Evolutionary conservation across 2,113 vertebrate genomes (phyloP), one percentile per base, ranked within the genome.

Genomic region (Oreochromis tanganicae): DNA sequence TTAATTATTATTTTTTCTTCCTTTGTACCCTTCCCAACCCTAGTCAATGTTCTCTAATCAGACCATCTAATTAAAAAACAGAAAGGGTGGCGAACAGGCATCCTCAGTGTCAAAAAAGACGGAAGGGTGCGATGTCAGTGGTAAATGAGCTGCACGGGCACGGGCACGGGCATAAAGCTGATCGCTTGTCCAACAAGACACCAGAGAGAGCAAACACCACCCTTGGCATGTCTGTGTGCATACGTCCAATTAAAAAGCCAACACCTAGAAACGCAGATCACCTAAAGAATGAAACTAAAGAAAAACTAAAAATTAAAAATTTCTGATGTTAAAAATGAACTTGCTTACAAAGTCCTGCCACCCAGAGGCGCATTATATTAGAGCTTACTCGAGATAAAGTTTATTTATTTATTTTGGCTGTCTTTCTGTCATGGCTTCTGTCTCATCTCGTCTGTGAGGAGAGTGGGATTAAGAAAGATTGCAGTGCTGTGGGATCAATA

Each of bases 61-160:
- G 54, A 80, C 13, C 66, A 94, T 95, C 94, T 95, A 92, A 95
- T 95, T 94, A 93, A 93, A 95, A 93, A 86, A 81, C n/a, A 91
- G 17, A 38, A 80, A 85, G 19, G 55, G n/a, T 36, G 82, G 59
- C 3, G 66, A 66, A 50, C 75, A 84, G 34, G 52, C 29, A 68
- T 79, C 38, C 27, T 75, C 9, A 3, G 54, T 32, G 80, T 27
- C n/a, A 43, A 88, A 84, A 84, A 24, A 87, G 54, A 84, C 59
- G 36, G 12, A 68, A 32, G 29, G 24, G 43, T 43, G 19, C 13
- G 13, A 41, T 80, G 32, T 85, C 10, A 36, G 46, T 48, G 5
- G 85, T 50, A 82, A 54, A 48, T 27, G 59, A 68, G 32, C 63
- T 78, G 34, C 32, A 32, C n/a, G n/a, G n/a, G n/a, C n/a, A n/a